Base-by-base conservation (phyloP, 2,797 vertebrate genomes). In the Limnodromus scolopaceus region DNA sequence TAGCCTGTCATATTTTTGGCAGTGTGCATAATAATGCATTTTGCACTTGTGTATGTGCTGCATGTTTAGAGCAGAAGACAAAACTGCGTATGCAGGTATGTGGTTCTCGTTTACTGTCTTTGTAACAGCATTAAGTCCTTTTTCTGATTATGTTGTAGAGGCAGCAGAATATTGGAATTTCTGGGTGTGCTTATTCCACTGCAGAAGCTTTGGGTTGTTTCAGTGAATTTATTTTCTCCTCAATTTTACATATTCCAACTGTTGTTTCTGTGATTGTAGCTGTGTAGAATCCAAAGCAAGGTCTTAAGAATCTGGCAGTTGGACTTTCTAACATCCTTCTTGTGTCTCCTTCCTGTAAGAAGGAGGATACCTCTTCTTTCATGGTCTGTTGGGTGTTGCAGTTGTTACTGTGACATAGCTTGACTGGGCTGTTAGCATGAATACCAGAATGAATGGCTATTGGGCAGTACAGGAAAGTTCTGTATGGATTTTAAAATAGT, bases 401-500 rank as follows among this genome's bases (percentile, higher is more conserved):
- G 24, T 58, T 51, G 48, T 60, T 72, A 12, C 12, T 32, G 58
- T 54, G 54, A 17, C 11, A 1, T 53, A 38, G 34, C 75, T 75
- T 61, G 49, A 6, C 76, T 11, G 74, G 65, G 72, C 38, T 88
- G 39, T 41, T 85, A 25, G 36, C n/a, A 5, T 43, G 69, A 86
- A 12, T 24, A 69, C 51, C 75, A 25, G 36, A 43, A 51, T 7
- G 28, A 54, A 58, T 64, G 82, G 55, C 68, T 84, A 22, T 1
- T 60, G 55, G 46, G 36, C 55, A 38, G 5, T 11, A 25, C 23
- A 60, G 57, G 28, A 30, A 41, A 74, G 51, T 55, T 92, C 78
- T 83, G n/a, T 57, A n/a, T 57, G 82, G 75, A 53, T 91, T 93
- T 87, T 77, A 75, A 91, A 74, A 60, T 39, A 76, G 46, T 53